Base-by-base conservation (phyloP, 2,797 vertebrate genomes). In the Alectoris magna region DNA sequence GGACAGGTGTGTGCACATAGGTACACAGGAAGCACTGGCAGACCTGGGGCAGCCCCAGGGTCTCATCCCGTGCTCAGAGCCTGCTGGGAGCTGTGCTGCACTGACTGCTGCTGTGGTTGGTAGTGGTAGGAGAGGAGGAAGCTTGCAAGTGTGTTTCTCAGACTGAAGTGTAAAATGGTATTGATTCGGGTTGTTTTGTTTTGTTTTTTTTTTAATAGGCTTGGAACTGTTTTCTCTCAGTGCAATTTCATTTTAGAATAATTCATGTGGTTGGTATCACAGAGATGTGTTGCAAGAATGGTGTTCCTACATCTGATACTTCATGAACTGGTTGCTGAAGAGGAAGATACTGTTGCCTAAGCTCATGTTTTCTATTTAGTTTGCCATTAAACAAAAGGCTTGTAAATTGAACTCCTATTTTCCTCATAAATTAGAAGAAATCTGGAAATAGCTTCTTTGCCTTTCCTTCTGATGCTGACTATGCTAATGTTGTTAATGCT, bases 401-500 rank as follows among this genome's bases (percentile, higher is more conserved):
- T 84, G 31, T 69, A 72, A 89, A 80, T 64, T 83, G 31, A 41
- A 16, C 63, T 86, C 69, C 59, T 75, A 5, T 21, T 74, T 88
- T 80, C 59, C 24, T 78, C 44, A 43, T 58, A 80, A 87, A 85
- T 88, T 59, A 16, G 26, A 53, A 87, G 63, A 91, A 84, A 51
- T 56, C 56, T 90, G 51, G 63, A 87, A 93, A 63, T 62, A 89
- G 49, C 9, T 84, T 77, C 11, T 51, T 67, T 70, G 73, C 48
- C 71, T 78, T 91, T n/a, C 19, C 44, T 75, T 89, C 76, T 73
- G 60, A 44, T 81, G 51, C 62, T 71, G 51, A 14, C 44, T 93
- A 5, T 91, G 87, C 62, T 92, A 77, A 69, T 93, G 44, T 71
- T 82, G 68, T 80, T 92, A 78, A 34, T 58, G 49, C 1, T 81